phyloP scores from a whole-genome alignment of 1,140 invertebrate genomes.

The Theocolax elegans region DNA sequence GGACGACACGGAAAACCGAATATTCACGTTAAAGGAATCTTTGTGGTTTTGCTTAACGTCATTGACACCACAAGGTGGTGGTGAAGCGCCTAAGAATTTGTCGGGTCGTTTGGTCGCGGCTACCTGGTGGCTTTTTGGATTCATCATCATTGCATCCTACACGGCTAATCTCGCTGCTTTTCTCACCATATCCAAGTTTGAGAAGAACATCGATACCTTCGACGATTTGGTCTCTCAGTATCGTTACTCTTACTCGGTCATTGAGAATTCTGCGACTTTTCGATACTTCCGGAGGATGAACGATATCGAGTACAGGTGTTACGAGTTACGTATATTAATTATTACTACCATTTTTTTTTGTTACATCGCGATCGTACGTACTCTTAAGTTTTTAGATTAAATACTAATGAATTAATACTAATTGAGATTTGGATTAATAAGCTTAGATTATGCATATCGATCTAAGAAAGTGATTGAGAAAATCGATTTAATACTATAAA shows the following conservation, averaged over 20 bases:
- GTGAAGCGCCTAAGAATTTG: constrained; percentile 95
- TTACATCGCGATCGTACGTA: too few relatives aligned
- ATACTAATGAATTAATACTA: too few relatives aligned
- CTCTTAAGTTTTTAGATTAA: too few relatives aligned
- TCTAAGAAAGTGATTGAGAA: too few relatives aligned
- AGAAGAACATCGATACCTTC: constrained; percentile 90
- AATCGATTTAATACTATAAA: too few relatives aligned
- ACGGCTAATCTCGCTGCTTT: constrained; percentile 97
- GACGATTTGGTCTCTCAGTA: constrained; percentile 96
- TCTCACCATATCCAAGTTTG: constrained; percentile 90
- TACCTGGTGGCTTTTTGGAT: constrained; percentile 98
- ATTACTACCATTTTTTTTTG: too few relatives aligned
- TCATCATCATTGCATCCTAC: constrained; percentile 98
- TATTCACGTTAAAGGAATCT: constrained; percentile 96
- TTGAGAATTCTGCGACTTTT: constrained; percentile 86
- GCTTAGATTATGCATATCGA: too few relatives aligned
- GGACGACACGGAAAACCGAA: constrained; percentile 93
- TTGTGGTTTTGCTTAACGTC: constrained; percentile 99
- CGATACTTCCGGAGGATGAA: constrained; percentile 97
- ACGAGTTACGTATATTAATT: constrained; percentile 81
- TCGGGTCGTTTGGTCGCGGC: constrained; percentile 93
- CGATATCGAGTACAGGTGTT: constrained; percentile 93
- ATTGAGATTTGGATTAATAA: too few relatives aligned
- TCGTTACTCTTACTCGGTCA: constrained; percentile 91
- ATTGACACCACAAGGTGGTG: constrained; percentile 93